These are phyloP conservation scores for Sclerurus mexicanus DNA, from an alignment of 2,113 vertebrate genomes.

Conservation along the genomic window DNA sequence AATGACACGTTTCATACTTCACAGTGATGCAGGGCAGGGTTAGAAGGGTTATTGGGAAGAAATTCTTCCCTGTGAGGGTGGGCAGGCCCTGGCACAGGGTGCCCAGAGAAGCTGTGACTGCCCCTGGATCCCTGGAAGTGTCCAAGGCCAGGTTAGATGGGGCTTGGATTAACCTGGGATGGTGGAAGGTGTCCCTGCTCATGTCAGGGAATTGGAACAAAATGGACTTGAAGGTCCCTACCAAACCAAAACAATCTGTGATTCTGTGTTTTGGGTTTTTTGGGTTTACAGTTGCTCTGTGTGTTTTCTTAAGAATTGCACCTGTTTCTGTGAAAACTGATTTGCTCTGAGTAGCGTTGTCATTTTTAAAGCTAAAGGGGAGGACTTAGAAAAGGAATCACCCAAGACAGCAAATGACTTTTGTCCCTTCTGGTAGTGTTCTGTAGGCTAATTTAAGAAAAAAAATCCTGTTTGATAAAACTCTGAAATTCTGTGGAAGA, in stretches of 20 bases:
- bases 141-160: rapidly evolving
- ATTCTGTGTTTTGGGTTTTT: not conserved
- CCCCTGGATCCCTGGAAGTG: not conserved
- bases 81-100: not conserved
- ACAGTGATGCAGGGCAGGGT: not conserved
- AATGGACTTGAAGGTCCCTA: not conserved
- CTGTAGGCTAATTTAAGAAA: not conserved
- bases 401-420: not conserved
- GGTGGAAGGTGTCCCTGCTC: not conserved
- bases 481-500: not conserved
- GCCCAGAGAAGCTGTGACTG: not conserved
- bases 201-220: too few species aligned
- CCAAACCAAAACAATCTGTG: not conserved
- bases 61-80: not conserved
- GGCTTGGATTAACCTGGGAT: not conserved
- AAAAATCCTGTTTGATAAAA: not conserved
- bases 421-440: not conserved
- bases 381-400: not conserved
- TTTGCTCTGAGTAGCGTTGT: not conserved
- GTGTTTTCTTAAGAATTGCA: not conserved
- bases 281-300: not conserved
- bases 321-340: rapidly evolving
- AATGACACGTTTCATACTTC: not conserved
- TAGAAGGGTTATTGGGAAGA: not conserved
- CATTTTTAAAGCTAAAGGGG: not conserved